Conservation (phyloP, 2,113 vertebrate species). For the Balaeniceps rex region DNA sequence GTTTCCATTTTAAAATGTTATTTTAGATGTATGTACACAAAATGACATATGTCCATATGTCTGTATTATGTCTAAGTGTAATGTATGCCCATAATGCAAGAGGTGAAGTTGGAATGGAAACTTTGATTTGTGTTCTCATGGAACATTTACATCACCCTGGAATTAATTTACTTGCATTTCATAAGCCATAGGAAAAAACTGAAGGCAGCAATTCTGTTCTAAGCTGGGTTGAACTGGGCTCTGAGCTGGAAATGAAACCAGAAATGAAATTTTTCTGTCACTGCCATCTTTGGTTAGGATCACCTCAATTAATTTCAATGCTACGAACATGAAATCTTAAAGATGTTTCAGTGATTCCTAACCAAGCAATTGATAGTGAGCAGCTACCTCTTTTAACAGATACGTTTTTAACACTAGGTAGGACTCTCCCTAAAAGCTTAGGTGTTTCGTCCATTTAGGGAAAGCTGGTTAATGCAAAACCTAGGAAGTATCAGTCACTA, state of each 20-base stretch:
- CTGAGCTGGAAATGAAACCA: not conserved
- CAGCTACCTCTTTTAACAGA: not conserved
- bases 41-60: not conserved
- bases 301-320: not conserved
- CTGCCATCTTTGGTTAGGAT: not conserved
- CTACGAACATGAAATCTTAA: not conserved
- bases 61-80: not conserved
- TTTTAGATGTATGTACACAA: slow-evolving; percentile 6
- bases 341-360: not conserved
- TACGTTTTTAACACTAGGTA: not conserved
- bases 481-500: not conserved
- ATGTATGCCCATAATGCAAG: not conserved
- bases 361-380: not conserved
- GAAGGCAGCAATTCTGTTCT: not conserved
- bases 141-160: not conserved
- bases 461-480: not conserved
- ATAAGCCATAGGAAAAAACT: not conserved
- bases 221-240: not conserved
- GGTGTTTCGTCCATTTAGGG: not conserved
- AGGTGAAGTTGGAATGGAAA: slow-evolving; percentile 5
- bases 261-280: not conserved
- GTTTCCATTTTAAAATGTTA: slow-evolving; percentile 15
- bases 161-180: not conserved
- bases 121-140: not conserved
- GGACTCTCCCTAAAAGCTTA: not conserved